Evolutionary conservation across 1,140 invertebrate genomes (phyloP).

Genomic region (Lepeophtheirus salmonis): DNA sequence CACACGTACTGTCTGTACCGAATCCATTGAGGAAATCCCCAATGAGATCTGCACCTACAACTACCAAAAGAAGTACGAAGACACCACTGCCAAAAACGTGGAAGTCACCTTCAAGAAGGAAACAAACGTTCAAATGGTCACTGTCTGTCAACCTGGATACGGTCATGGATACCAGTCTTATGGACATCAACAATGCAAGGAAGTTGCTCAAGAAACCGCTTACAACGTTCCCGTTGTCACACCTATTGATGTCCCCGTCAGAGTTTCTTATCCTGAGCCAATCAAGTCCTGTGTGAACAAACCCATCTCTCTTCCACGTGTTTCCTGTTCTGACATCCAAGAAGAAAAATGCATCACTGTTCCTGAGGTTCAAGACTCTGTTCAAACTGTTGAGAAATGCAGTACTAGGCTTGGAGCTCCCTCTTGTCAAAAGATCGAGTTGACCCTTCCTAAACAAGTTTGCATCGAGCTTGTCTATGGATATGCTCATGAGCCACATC

Average conservation of each 20-base stretch:
- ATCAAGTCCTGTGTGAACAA: constrained; percentile 14
- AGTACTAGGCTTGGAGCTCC: background rate
- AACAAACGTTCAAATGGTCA: too few relatives aligned
- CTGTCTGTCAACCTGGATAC: too few relatives aligned
- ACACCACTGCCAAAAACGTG: constrained; percentile 6
- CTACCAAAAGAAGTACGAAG: too few relatives aligned
- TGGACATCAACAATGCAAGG: constrained; percentile 5
- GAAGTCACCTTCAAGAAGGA: constrained; percentile 1
- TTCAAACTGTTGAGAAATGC: constrained; percentile 4
- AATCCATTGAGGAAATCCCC: constrained; percentile 10
- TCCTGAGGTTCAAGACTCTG: constrained; percentile 4
- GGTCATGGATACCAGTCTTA: too few relatives aligned
- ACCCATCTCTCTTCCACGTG: constrained; percentile 5
- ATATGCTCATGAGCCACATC: constrained; percentile 1
- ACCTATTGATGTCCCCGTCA: constrained; percentile 1
- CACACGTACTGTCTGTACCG: constrained; percentile 5
- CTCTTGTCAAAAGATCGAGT: background rate
- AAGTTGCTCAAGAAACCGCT: constrained; percentile 12
- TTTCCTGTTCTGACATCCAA: background rate
- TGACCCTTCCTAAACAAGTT: constrained; percentile 9
- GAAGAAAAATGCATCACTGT: constrained; percentile 12
- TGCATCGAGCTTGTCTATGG: constrained; percentile 17
- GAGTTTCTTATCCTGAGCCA: constrained; percentile 6
- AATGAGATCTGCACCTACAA: constrained; percentile 13
- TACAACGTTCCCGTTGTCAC: constrained; percentile 14